Evolutionary conservation across 2,797 vertebrate species (phyloP).

Genomic region (Parotocinclus haroldoi): DNA sequence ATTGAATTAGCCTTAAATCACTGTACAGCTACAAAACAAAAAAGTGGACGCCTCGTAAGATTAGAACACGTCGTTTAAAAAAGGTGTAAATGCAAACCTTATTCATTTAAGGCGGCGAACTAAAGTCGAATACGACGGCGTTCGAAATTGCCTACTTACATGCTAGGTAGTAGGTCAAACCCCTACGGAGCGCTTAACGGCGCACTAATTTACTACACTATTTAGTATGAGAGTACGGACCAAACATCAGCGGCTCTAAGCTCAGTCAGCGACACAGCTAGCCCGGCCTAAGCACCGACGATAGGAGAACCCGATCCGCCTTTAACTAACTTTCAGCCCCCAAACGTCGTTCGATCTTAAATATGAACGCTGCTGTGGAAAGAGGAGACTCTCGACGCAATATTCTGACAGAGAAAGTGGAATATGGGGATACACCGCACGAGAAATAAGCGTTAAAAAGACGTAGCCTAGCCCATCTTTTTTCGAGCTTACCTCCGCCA

Average conservation of each 20-base stretch:
- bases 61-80: not conserved
- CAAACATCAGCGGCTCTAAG: not conserved
- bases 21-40: no score
- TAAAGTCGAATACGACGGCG: not conserved
- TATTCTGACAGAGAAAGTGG: not conserved
- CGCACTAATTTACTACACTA: no score
- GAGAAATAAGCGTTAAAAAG: slow-evolving; percentile 43
- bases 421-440: not conserved
- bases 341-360: not conserved
- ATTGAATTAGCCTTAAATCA: not conserved
- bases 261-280: slow-evolving; percentile 5
- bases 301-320: slow-evolving; percentile 32
- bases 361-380: slow-evolving; percentile 10
- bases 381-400: slow-evolving; percentile 12
- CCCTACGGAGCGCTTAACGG: no score
- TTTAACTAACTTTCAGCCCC: slow-evolving; percentile 43
- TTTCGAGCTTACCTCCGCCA: slow-evolving; percentile 84
- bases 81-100: not conserved
- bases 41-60: no score
- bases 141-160: no score
- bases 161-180: no score
- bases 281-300: not conserved
- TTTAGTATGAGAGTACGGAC: not conserved
- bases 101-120: not conserved
- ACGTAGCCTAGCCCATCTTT: slow-evolving; percentile 63